Percentiles rank a stretch among this genome's conserved stretches.
Conservation (phyloP, 2,797 vertebrate species). For the Chiloscyllium punctatum region DNA sequence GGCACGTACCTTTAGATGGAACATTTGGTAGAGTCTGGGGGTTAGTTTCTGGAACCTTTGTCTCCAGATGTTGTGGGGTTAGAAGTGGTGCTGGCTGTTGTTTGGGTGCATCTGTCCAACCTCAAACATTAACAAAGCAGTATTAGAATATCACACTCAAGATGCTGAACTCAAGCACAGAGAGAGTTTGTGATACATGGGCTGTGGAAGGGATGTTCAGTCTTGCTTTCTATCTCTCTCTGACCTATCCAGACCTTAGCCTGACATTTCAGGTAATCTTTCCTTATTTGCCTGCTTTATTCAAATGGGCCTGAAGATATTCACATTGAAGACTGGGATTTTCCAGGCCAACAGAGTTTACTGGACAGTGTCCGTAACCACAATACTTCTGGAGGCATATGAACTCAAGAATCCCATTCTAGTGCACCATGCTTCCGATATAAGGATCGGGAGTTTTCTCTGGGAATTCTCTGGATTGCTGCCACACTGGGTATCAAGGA, state of each 20-base stretch:
- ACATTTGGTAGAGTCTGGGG: slow-evolving; percentile 51
- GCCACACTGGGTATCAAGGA: not conserved
- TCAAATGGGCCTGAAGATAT: not conserved
- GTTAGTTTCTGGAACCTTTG: slow-evolving; percentile 50
- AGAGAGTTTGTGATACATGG: not conserved
- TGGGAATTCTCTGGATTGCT: not conserved
- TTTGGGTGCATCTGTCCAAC: slow-evolving; percentile 69
- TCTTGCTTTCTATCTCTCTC: too few species aligned
- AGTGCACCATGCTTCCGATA: not conserved
- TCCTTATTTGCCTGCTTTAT: not conserved
- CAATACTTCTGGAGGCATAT: not conserved
- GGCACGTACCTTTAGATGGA: slow-evolving; percentile 53
- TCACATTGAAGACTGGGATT: not conserved
- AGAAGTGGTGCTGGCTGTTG: slow-evolving; percentile 62
- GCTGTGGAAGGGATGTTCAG: not conserved
- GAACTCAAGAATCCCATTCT: not conserved
- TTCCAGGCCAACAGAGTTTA: not conserved
- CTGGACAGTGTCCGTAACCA: not conserved
- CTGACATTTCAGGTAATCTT: not conserved
- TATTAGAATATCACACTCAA: not conserved
- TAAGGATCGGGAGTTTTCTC: not conserved
- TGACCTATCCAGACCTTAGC: not conserved
- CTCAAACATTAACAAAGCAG: slow-evolving; percentile 46
- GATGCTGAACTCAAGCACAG: not conserved
- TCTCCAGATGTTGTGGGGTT: slow-evolving; percentile 46